phyloP scores from a whole-genome alignment of 2,113 vertebrate species.

The Coturnix japonica region DNA sequence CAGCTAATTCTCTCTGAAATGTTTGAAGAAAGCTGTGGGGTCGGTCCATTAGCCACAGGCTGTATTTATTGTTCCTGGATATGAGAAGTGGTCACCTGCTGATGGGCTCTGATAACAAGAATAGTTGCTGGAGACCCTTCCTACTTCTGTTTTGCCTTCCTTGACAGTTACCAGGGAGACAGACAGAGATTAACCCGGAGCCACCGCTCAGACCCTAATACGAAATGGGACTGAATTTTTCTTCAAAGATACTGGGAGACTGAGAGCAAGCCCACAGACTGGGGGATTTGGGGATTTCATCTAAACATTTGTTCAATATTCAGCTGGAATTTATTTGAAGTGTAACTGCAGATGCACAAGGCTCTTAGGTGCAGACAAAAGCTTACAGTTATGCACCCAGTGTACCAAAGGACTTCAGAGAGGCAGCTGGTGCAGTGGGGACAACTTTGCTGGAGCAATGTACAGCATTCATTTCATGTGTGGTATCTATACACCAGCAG shows the following conservation, averaged over 20 bases:
- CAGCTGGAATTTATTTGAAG: conserved; percentile 7
- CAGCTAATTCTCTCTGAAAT: background rate
- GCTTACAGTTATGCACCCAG: background rate
- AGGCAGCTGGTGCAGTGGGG: background rate
- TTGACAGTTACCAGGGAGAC: conserved; percentile 50
- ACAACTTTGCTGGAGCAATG: background rate
- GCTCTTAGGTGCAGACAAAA: conserved; percentile 29
- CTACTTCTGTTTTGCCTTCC: background rate
- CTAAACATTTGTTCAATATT: conserved; percentile 27
- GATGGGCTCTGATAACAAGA: conserved; percentile 58
- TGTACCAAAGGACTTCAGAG: background rate
- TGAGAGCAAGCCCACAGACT: conserved; percentile 6
- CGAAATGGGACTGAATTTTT: conserved; percentile 25
- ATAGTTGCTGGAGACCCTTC: background rate
- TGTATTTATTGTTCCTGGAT: conserved; percentile 48
- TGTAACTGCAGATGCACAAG: background rate
- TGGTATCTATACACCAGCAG: background rate
- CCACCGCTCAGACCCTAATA: conserved; percentile 5
- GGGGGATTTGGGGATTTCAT: background rate
- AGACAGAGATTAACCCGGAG: conserved; percentile 69
- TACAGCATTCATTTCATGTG: background rate
- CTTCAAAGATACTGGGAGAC: conserved; percentile 38
- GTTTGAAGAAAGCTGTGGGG: background rate
- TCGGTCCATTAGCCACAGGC: background rate
- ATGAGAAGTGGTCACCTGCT: conserved; percentile 46